phyloP scores from a whole-genome alignment of 2,888 invertebrate species.

The Spisula subtruncata region DNA sequence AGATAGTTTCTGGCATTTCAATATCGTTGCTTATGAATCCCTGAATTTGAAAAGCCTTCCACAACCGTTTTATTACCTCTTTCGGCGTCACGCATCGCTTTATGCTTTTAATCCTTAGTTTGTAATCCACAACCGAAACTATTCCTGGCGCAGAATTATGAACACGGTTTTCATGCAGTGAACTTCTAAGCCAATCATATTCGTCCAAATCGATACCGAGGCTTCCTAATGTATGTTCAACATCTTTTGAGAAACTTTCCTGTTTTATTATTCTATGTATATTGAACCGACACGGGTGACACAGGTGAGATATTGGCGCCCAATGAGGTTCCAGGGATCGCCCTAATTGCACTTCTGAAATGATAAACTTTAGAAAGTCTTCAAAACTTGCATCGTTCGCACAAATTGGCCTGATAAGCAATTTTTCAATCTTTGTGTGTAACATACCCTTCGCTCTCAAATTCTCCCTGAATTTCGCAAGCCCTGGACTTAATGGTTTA shows the following conservation, averaged over 20 bases:
- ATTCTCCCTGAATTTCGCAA: slow-evolving; percentile 31
- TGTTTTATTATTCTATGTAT: slow-evolving; percentile 62
- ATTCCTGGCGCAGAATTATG: slow-evolving; percentile 58
- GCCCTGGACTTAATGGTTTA: slow-evolving; percentile 30
- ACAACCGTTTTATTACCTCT: slow-evolving; percentile 47
- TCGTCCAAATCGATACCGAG: slow-evolving; percentile 49
- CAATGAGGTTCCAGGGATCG: slow-evolving; percentile 63
- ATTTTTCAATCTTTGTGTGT: neutral
- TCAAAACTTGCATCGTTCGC: slow-evolving; percentile 63
- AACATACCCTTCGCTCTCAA: slow-evolving; percentile 48
- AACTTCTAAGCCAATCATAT: slow-evolving; percentile 33
- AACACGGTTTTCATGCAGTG: slow-evolving; percentile 52
- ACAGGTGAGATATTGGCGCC: slow-evolving; percentile 65
- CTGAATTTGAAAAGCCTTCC: slow-evolving; percentile 71
- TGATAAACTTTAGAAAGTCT: slow-evolving; percentile 64
- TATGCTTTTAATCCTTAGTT: slow-evolving; percentile 18
- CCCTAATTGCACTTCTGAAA: slow-evolving; percentile 40
- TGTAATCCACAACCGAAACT: slow-evolving; percentile 50
- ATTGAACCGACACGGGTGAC: slow-evolving; percentile 65
- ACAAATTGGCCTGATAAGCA: slow-evolving; percentile 58
- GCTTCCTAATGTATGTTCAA: slow-evolving; percentile 51
- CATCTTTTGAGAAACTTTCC: slow-evolving; percentile 61
- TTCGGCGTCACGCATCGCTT: slow-evolving; percentile 43
- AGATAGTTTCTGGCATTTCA: slow-evolving; percentile 28
- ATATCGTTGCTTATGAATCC: slow-evolving; percentile 61